Evolutionary conservation across 2,797 vertebrate species (phyloP).

Genomic region (Bryconaethiops microstoma): DNA sequence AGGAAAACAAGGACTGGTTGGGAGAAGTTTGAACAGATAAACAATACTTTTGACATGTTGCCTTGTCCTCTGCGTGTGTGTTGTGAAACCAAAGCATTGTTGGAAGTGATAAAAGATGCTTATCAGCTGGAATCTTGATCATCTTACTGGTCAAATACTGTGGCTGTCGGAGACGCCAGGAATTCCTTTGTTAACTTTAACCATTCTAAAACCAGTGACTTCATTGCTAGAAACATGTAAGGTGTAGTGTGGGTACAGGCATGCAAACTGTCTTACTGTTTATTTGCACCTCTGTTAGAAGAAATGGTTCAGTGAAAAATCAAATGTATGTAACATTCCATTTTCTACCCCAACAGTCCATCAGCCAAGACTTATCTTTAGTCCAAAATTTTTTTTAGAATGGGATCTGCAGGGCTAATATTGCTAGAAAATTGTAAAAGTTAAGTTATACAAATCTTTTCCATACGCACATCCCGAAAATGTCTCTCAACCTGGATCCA

Average conservation of each 20-base stretch:
- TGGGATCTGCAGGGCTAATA: too few species aligned
- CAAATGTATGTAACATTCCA: too few species aligned
- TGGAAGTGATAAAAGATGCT: slow-evolving; percentile 20
- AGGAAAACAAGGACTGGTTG: background rate
- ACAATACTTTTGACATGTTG: background rate
- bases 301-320: too few species aligned
- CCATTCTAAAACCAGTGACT: background rate
- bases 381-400: too few species aligned
- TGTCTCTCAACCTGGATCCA: too few species aligned
- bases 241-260: background rate
- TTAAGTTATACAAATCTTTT: too few species aligned
- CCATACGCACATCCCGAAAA: too few species aligned
- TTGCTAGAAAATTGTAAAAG: too few species aligned
- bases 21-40: background rate
- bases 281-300: too few species aligned
- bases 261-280: too few species aligned
- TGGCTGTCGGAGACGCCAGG: slow-evolving; percentile 57
- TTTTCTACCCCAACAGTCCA: too few species aligned
- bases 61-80: background rate
- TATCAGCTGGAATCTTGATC: slow-evolving; percentile 43
- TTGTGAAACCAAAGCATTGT: slow-evolving; percentile 29
- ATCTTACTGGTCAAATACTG: slow-evolving; percentile 50
- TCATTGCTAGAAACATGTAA: background rate
- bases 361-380: too few species aligned
- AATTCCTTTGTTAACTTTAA: slow-evolving; percentile 44